These are phyloP conservation scores for Onychomys torridus DNA, from an alignment of 2,797 vertebrate genomes.

Conservation along the genomic window DNA sequence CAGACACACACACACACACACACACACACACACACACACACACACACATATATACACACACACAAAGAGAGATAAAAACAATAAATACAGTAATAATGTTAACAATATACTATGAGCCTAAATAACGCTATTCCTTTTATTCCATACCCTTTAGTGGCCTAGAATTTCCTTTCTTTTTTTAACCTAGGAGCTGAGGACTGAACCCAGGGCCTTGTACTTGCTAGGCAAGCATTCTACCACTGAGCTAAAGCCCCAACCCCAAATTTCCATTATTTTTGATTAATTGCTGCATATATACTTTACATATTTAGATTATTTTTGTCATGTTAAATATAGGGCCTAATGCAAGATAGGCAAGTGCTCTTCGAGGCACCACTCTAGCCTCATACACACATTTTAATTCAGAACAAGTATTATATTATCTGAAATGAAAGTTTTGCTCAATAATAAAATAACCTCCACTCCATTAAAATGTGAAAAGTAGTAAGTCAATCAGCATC, in stretches of 20 bases:
- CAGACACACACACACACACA: neutral
- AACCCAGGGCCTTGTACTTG: too few species aligned
- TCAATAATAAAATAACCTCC: neutral
- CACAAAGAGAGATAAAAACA: neutral
- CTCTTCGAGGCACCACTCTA: neutral
- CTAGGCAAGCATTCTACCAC: too few species aligned
- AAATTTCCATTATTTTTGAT: neutral
- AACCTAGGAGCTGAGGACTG: too few species aligned
- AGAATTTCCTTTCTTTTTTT: neutral
- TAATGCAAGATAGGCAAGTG: neutral
- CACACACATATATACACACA: too few species aligned
- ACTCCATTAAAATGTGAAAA: neutral
- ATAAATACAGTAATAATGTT: neutral
- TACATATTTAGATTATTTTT: neutral
- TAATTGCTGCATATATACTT: neutral
- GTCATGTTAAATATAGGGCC: too few species aligned
- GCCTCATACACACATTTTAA: neutral
- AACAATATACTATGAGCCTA: neutral
- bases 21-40: too few species aligned
- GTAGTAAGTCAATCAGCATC: slow-evolving; percentile 27
- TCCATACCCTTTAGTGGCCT: neutral
- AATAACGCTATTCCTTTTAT: neutral
- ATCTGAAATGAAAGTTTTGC: neutral
- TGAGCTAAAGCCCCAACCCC: too few species aligned
- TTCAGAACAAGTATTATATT: neutral